Conservation (phyloP, 2,113 vertebrate species). For the Leucosticte australis region DNA sequence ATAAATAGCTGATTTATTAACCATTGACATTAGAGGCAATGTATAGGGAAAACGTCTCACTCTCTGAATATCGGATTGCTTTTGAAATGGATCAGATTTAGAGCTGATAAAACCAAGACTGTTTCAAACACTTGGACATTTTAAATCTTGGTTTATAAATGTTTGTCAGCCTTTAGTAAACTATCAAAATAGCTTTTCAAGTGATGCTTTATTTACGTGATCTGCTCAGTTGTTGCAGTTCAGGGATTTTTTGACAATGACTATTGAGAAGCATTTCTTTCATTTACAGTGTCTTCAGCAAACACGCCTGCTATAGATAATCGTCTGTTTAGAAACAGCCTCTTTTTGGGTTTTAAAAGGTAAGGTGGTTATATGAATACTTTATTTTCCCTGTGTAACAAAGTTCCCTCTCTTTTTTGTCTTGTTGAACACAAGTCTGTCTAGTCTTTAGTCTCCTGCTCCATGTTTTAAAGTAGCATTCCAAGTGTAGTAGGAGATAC, state of each 20-base stretch:
- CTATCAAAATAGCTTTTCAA: background rate
- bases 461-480: background rate
- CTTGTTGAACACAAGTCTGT: background rate
- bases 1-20: background rate
- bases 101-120: background rate
- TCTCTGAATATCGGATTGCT: background rate
- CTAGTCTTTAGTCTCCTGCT: accelerated
- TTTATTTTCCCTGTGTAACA: background rate
- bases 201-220: background rate
- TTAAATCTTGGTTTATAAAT: background rate
- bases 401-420: background rate
- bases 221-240: background rate
- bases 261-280: background rate
- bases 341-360: conserved; percentile 83
- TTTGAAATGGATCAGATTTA: background rate
- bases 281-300: conserved; percentile 81
- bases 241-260: background rate
- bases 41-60: background rate
- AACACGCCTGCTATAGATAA: conserved; percentile 66
- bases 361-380: conserved; percentile 66
- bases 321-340: conserved; percentile 67
- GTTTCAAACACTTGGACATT: background rate
- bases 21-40: background rate
- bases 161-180: background rate
- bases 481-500: background rate